phyloP scores from a whole-genome alignment of 2,888 invertebrate genomes.

The Ligdia adustata region DNA sequence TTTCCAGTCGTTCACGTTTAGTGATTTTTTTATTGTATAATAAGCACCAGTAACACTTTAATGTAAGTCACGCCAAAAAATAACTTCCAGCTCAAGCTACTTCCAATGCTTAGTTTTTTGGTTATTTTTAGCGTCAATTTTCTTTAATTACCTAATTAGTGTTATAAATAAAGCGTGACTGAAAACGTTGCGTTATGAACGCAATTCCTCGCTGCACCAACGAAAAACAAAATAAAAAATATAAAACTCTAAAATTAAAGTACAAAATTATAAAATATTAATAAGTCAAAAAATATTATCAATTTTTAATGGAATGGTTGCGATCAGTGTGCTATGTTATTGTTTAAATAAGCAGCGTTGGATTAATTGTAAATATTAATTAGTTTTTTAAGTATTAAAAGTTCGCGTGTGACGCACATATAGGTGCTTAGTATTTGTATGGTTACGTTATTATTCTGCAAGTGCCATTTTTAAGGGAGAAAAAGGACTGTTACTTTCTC shows the following conservation, averaged over 20 bases:
- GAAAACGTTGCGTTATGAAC: slow-evolving; percentile 68
- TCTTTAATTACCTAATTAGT: slow-evolving; percentile 30
- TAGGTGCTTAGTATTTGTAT: slow-evolving; percentile 58
- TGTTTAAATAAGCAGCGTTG: slow-evolving; percentile 54
- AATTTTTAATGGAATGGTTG: slow-evolving; percentile 60
- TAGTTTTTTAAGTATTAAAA: slow-evolving; percentile 47
- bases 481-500: slow-evolving; percentile 54
- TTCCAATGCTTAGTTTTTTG: slow-evolving; percentile 5
- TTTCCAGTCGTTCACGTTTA: too few relatives aligned
- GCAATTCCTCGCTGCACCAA: slow-evolving; percentile 57
- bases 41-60: slow-evolving; percentile 10
- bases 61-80: slow-evolving; percentile 14
- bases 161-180: slow-evolving; percentile 54
- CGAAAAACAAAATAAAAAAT: slow-evolving; percentile 39
- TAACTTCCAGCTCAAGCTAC: neutral
- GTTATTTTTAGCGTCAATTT: slow-evolving; percentile 22
- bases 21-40: slow-evolving; percentile 1
- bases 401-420: slow-evolving; percentile 65
- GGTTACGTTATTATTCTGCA: slow-evolving; percentile 53
- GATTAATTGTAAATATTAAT: slow-evolving; percentile 57
- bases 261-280: slow-evolving; percentile 19
- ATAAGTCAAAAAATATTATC: slow-evolving; percentile 32
- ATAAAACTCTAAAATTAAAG: slow-evolving; percentile 29
- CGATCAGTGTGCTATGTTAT: slow-evolving; percentile 41
- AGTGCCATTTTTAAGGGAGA: slow-evolving; percentile 65